phyloP scores from a whole-genome alignment of 2,797 vertebrate species.

The Halcyon badia region DNA sequence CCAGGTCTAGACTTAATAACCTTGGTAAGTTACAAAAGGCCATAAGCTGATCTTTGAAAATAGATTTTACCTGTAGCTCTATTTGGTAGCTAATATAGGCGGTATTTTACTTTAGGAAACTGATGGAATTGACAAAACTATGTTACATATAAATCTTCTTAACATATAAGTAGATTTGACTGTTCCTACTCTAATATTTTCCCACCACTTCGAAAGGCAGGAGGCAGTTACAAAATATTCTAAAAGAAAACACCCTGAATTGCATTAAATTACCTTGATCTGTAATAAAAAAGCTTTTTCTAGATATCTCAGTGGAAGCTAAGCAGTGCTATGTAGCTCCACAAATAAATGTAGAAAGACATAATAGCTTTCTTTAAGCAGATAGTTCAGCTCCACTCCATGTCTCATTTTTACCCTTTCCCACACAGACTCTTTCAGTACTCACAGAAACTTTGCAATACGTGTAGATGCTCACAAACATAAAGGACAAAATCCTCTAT shows the following conservation, averaged over 20 bases:
- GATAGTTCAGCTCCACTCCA: neutral
- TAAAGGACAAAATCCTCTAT: neutral
- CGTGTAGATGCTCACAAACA: neutral
- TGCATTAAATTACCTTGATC: neutral
- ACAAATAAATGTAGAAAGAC: neutral
- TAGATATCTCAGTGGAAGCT: neutral
- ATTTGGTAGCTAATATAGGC: neutral
- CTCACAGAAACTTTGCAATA: neutral
- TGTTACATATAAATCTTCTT: neutral
- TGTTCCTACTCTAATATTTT: neutral
- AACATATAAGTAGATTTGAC: conserved; percentile 21
- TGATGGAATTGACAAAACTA: neutral
- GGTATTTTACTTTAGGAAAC: conserved; percentile 10
- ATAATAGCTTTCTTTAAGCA: neutral
- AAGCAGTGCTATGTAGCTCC: neutral
- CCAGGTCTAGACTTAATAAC: conserved; percentile 15
- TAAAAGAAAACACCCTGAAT: neutral
- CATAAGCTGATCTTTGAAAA: conserved; percentile 30
- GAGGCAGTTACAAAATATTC: neutral
- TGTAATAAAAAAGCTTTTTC: neutral
- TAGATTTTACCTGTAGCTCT: neutral
- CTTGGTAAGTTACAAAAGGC: conserved; percentile 19
- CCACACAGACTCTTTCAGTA: neutral
- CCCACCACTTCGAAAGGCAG: neutral
- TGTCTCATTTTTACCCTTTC: neutral